Evolutionary conservation across 2,888 invertebrate species (phyloP), one percentile per base, ranked within the genome.

Genomic region (Sepioteuthis lessoniana): DNA sequence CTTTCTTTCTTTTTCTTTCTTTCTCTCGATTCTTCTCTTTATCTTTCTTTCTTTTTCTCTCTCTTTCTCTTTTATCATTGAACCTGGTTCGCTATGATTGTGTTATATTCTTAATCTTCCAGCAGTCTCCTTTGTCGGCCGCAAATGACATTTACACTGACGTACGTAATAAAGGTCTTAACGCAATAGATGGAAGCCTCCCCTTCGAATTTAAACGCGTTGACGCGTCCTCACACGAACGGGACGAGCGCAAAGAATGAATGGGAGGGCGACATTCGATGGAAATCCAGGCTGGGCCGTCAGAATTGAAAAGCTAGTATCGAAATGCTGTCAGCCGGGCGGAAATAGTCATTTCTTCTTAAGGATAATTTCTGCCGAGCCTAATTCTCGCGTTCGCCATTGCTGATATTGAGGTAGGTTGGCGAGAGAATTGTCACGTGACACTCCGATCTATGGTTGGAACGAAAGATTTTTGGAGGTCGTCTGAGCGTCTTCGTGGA

Each of bases 81-180:
- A 8, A 1, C 0, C 13, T 60, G 31, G 5, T 31, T 60, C 60
- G 3, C 31, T 31, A 50, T 50, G 50, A 47, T 10, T 19, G 50
- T 50, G 50, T 21, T 50, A 50, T 50, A 50, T 50, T 50, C 19
- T 50, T 50, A 50, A 50, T 50, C 50, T 50, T 50, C 19, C 50
- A 50, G 50, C 19, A 19, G 19, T 50, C 50, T 50, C 50, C 76
- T 13, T n/a, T 76, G n/a, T 76, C 16, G 31, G 76, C 76, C 76
- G 76, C 76, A 76, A 76, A 76, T 76, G 76, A 76, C 76, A 76
- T 76, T 76, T 7, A 76, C 76, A 76, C 76, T 76, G 76, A 76
- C 76, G 31, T 76, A 76, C 76, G 76, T 76, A 76, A 76, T 76
- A 76, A 76, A 76, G 76, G 76, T 76, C 76, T 76, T n/a, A 31